A percentile compares a stretch with the other conserved stretches of the same genome.
phyloP scores from a whole-genome alignment of 1,140 invertebrate species.

The Drosophila kurseongensis region DNA sequence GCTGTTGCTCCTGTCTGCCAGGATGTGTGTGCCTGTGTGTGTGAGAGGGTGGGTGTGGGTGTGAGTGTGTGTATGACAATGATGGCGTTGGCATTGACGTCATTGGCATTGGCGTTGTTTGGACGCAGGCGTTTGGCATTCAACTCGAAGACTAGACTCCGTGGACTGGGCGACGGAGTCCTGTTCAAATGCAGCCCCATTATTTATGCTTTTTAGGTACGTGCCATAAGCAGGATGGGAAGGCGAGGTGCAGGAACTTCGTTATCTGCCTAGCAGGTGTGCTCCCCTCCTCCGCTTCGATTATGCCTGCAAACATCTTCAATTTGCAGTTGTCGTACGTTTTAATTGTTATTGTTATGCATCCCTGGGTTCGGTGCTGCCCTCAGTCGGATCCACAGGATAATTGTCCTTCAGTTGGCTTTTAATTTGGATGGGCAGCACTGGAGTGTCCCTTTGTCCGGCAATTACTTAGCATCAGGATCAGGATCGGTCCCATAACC shows the following conservation, averaged over 20 bases:
- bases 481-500: conserved; percentile 11
- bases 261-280: conserved; percentile 31
- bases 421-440: conserved; percentile 59
- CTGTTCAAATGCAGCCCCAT: conserved; percentile 55
- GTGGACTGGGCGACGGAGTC: not conserved
- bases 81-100: conserved; percentile 74
- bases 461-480: conserved; percentile 46
- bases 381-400: conserved; percentile 20
- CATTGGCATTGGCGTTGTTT: conserved; percentile 73
- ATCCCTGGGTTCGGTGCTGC: conserved; percentile 30
- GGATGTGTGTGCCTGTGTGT: conserved; percentile 7
- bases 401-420: conserved; percentile 61
- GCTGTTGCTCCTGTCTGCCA: conserved; percentile 24
- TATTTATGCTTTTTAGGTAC: conserved; percentile 80
- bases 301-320: conserved; percentile 67
- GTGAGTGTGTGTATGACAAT: conserved; percentile 60
- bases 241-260: conserved; percentile 4
- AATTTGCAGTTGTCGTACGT: conserved; percentile 81
- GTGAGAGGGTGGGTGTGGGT: conserved; percentile 2
- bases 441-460: conserved; percentile 37
- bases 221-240: conserved; percentile 12
- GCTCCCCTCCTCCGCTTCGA: not conserved
- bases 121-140: conserved; percentile 67
- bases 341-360: conserved; percentile 82
- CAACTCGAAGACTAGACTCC: conserved; percentile 45